phyloP scores from a whole-genome alignment of 2,888 invertebrate species.

The Machimus rusticus region DNA sequence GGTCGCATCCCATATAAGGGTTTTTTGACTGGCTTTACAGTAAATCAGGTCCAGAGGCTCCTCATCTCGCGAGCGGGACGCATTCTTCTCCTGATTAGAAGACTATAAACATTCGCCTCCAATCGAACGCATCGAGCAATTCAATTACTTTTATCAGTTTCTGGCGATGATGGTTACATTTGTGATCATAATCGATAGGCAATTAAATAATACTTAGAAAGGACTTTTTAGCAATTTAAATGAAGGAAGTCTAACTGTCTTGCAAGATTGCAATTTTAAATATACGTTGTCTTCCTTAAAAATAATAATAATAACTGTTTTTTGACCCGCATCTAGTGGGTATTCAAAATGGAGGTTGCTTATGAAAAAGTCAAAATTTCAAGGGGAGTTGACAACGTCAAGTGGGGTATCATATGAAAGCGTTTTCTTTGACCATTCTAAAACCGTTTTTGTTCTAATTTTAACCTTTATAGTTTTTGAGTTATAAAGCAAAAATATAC shows the following conservation, averaged over 20 bases:
- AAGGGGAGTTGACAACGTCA: no score
- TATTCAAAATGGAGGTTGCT: no score
- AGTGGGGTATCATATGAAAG: no score
- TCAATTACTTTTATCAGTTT: neutral
- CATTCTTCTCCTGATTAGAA: constrained; percentile 32
- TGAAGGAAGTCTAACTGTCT: neutral
- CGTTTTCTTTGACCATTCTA: no score
- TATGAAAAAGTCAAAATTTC: no score
- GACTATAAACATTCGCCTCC: constrained; percentile 4
- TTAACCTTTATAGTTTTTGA: no score
- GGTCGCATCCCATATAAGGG: neutral
- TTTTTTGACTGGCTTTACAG: neutral
- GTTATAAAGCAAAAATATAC: no score
- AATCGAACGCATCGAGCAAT: neutral
- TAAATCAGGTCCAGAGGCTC: constrained; percentile 5
- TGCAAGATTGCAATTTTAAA: no score
- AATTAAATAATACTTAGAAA: neutral
- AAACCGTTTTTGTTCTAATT: no score
- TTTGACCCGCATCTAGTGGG: no score
- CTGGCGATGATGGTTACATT: neutral
- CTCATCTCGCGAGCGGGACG: neutral
- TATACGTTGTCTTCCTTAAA: no score
- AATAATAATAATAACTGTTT: no score
- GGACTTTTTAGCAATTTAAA: neutral
- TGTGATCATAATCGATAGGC: neutral